Conservation (phyloP, 2,113 vertebrate species). For the Melanerpes aurifrons region DNA sequence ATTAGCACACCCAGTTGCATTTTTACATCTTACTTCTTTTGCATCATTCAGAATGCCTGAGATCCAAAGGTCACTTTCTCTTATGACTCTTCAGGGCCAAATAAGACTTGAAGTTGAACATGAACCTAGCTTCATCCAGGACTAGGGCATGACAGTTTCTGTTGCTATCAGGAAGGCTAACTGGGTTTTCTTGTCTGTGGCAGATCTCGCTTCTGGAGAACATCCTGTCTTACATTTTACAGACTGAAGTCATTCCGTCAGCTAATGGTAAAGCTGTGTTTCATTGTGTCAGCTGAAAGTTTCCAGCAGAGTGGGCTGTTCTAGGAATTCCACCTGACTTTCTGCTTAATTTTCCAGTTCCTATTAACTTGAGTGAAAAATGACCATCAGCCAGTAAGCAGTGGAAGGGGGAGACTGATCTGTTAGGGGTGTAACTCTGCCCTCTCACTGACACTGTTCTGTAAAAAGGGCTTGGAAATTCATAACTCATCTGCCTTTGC, state of each 20-base stretch:
- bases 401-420: not conserved
- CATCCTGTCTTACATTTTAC: constrained; percentile 76
- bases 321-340: not conserved
- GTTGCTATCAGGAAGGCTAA: not conserved
- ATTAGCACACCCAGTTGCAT: not conserved
- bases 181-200: not conserved
- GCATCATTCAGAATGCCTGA: not conserved
- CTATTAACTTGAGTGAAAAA: not conserved
- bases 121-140: not conserved
- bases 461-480: not conserved
- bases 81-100: not conserved
- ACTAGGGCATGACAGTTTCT: not conserved
- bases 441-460: not conserved
- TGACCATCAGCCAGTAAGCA: not conserved
- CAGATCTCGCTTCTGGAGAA: constrained; percentile 75
- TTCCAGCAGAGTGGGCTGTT: not conserved
- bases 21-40: not conserved
- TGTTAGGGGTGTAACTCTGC: not conserved
- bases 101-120: not conserved
- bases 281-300: not conserved
- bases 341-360: not conserved
- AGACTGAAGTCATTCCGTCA: constrained; percentile 73
- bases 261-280: constrained; percentile 72
- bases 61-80: not conserved
- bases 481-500: not conserved